Conservation (phyloP, 2,888 invertebrate species). For the Eristalis pertinax region DNA sequence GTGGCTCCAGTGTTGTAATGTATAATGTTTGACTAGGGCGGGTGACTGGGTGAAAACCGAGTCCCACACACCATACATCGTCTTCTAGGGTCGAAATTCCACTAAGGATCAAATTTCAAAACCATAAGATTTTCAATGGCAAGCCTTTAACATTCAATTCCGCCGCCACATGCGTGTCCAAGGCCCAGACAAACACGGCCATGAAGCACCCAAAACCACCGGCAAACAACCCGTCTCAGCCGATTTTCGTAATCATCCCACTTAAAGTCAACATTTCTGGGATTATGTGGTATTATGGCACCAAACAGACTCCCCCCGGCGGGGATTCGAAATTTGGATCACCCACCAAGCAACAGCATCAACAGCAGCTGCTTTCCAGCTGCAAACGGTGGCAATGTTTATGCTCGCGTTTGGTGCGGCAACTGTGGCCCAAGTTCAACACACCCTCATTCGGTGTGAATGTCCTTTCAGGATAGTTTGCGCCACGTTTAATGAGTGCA, state of each 20-base stretch:
- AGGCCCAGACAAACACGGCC: neutral
- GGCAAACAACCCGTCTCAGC: neutral
- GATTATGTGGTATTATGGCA: neutral
- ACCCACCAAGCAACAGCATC: constrained; percentile 39
- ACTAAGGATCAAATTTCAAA: no score
- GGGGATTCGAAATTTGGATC: constrained; percentile 41
- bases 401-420: neutral
- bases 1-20: no score
- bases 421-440: constrained; percentile 67
- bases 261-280: neutral
- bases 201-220: neutral
- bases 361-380: constrained; percentile 29
- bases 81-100: no score
- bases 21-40: no score
- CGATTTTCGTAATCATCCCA: neutral
- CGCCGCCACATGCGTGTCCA: no score
- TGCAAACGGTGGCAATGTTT: neutral
- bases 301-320: neutral
- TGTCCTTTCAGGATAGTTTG: constrained; percentile 69
- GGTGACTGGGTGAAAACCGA: no score
- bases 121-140: no score
- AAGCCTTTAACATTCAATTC: no score
- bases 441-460: constrained; percentile 68
- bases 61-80: no score
- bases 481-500: constrained; percentile 64